Evolutionary conservation across 2,113 vertebrate genomes (phyloP).

Genomic region (Stegostoma tigrinum): DNA sequence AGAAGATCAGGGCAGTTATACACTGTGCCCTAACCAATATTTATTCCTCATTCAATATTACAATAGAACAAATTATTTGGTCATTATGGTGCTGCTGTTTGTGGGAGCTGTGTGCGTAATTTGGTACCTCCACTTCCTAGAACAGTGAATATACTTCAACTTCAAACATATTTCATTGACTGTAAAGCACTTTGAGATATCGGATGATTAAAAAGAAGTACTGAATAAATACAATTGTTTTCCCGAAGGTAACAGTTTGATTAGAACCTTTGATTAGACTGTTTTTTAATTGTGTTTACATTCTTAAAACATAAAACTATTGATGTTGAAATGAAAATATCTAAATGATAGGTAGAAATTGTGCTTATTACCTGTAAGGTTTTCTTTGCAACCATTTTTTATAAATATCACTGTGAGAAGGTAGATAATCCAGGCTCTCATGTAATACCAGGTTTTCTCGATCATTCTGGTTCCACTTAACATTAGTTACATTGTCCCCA

Average conservation of each 20-base stretch:
- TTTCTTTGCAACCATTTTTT: conserved; percentile 45
- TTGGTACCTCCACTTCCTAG: neutral
- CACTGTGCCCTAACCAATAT: neutral
- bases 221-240: neutral
- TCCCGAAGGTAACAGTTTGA: neutral
- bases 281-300: neutral
- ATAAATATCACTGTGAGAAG: conserved; percentile 45
- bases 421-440: conserved; percentile 47
- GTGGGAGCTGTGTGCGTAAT: neutral
- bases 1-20: neutral
- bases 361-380: conserved; percentile 42
- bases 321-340: neutral
- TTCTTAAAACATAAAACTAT: neutral
- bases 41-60: neutral
- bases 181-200: neutral
- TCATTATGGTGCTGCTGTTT: neutral
- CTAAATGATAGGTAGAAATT: neutral
- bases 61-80: neutral
- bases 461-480: conserved; percentile 37
- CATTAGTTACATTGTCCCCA: neutral
- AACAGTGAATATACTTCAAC: neutral
- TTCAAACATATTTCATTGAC: neutral
- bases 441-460: conserved; percentile 35
- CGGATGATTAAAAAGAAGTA: neutral
- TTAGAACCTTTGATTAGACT: neutral